Evolutionary conservation across 2,888 invertebrate genomes (phyloP), one percentile per base, ranked within the genome.

Genomic region (Automeris io): DNA sequence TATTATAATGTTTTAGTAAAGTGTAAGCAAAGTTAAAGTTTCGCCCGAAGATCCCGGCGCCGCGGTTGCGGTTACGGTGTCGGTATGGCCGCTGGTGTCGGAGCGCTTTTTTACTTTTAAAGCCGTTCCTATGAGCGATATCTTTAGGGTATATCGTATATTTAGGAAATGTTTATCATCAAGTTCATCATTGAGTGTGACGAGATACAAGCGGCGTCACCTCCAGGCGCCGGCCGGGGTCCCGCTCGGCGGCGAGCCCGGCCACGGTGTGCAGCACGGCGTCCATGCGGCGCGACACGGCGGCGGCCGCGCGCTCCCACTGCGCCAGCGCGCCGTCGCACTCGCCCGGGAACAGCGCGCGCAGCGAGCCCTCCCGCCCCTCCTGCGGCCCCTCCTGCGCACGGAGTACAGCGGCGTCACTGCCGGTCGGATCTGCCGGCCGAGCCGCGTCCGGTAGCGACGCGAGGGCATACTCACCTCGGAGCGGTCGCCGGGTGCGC

Each of bases 171-270:
- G n/a, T n/a, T n/a, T n/a, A n/a, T n/a, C n/a, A n/a, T n/a, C n/a
- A n/a, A n/a, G n/a, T n/a, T n/a, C n/a, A n/a, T n/a, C n/a, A n/a
- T n/a, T 25, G 9, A n/a, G n/a, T 2, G 2, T 5, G 9, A 1
- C 3, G 13, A 6, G 37, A 6, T 21, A 13, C 13, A 11, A 19
- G 8, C 5, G 11, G 11, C 7, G 35, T 43, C 50, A 90, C 90
- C 88, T 91, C 91, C n/a, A 90, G 79, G 18, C 91, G 70, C 68
- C 89, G 90, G 37, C 86, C 77, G 24, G 90, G 90, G 71, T 91
- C 91, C 25, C 86, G 83, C 67, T 91, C 90, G 46, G 80, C 81
- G 37, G 76, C 79, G 34, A 90, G 89, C 35, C 86, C 88, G 45
- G 88, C 88, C 32, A 91, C 86, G 3, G 90, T 90, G 52, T 88